Conservation (phyloP, 2,888 invertebrate species). For the Lucinisca nassula region DNA sequence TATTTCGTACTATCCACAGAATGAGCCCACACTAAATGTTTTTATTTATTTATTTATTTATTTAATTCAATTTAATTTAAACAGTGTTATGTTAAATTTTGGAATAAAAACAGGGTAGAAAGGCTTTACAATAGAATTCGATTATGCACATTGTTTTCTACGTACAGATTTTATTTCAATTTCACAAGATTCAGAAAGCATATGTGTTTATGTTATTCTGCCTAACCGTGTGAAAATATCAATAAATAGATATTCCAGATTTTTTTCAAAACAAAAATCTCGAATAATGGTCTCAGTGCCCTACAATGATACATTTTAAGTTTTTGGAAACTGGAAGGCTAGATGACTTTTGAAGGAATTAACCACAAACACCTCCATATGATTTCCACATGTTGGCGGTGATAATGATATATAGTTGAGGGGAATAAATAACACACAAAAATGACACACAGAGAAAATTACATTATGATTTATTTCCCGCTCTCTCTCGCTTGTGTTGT, state of each 20-base stretch:
- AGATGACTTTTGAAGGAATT: neutral
- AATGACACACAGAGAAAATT: neutral
- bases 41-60: too few species aligned
- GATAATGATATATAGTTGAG: neutral
- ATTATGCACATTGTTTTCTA: too few species aligned
- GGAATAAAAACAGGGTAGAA: too few species aligned
- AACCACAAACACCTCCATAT: neutral
- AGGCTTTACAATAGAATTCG: too few species aligned
- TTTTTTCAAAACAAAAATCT: neutral
- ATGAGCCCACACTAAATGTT: too few species aligned
- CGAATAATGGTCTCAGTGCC: neutral
- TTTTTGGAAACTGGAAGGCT: neutral
- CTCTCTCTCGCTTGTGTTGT: neutral
- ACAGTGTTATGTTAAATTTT: too few species aligned
- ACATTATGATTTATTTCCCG: neutral
- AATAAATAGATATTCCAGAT: slow-evolving; percentile 14
- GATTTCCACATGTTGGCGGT: neutral
- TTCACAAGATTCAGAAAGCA: neutral
- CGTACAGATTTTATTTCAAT: neutral
- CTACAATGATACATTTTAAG: neutral
- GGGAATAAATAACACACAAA: neutral
- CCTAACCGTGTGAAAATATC: slow-evolving; percentile 11
- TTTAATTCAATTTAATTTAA: too few species aligned
- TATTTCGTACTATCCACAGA: too few species aligned
- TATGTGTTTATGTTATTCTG: neutral